Evolutionary conservation across 1,140 invertebrate genomes (phyloP).

Genomic region (Drosophila busckii): DNA sequence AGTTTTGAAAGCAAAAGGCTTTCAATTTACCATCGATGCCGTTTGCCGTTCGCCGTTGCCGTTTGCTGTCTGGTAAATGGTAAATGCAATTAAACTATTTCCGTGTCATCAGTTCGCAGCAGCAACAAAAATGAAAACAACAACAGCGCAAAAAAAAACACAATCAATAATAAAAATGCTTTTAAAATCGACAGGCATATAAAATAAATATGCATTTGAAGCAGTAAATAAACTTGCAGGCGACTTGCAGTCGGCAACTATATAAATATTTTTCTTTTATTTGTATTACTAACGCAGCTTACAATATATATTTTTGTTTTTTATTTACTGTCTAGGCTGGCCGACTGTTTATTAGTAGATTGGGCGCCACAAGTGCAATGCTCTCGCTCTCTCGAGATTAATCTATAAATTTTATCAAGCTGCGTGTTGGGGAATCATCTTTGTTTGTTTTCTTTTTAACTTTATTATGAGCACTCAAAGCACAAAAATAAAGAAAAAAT

Average conservation of each 20-base stretch:
- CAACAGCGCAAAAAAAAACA: no score
- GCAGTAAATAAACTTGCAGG: constrained; percentile 15
- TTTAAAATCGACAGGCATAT: constrained; percentile 24
- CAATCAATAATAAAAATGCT: constrained; percentile 7
- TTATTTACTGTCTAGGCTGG: constrained; percentile 9
- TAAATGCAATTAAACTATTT: constrained; percentile 74
- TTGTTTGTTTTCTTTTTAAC: no score
- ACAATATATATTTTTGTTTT: constrained; percentile 11
- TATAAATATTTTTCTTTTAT: neutral
- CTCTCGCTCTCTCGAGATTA: no score
- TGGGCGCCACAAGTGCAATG: constrained; percentile 42
- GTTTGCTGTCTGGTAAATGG: constrained; percentile 11
- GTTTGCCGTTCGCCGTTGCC: constrained; percentile 1
- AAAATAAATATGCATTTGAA: constrained; percentile 53
- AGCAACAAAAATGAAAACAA: constrained; percentile 53
- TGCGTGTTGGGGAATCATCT: no score
- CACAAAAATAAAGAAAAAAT: no score
- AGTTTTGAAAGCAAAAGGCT: constrained; percentile 58
- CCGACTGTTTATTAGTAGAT: constrained; percentile 59
- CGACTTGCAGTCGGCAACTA: constrained; percentile 43
- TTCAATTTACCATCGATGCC: constrained; percentile 39
- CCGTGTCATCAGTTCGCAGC: constrained; percentile 47
- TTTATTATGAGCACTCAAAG: no score
- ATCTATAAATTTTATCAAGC: no score
- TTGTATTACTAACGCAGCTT: no score